Evolutionary conservation across 2,888 invertebrate species (phyloP).

Genomic region (Oscheius sp.): DNA sequence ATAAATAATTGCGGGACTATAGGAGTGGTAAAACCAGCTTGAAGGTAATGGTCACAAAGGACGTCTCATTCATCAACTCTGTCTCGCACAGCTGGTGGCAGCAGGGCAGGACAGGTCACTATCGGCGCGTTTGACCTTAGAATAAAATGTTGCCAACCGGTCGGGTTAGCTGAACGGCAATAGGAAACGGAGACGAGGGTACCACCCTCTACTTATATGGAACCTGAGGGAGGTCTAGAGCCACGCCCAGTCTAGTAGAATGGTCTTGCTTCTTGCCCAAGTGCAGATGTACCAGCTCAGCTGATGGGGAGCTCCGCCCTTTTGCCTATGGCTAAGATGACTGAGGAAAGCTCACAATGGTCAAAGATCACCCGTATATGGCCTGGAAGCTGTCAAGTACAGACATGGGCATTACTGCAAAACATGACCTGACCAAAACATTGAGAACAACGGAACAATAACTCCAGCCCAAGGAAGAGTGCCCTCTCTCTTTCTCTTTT

Average conservation of each 20-base stretch:
- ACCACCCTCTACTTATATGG: constrained; percentile 26
- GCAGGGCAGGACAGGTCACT: constrained; percentile 25
- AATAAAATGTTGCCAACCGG: constrained; percentile 12
- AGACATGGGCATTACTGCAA: not conserved
- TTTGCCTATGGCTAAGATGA: constrained; percentile 14
- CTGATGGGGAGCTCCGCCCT: constrained; percentile 37
- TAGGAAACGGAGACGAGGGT: not conserved
- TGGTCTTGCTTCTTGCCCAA: constrained; percentile 26
- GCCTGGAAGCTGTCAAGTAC: not conserved
- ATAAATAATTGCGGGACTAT: not conserved
- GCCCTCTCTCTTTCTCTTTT: not conserved
- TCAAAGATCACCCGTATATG: not conserved
- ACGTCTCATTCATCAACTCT: constrained; percentile 24
- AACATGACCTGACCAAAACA: not conserved
- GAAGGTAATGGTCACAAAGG: constrained; percentile 32
- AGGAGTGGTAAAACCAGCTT: constrained; percentile 3
- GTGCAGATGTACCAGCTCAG: constrained; percentile 37
- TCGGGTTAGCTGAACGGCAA: not conserved
- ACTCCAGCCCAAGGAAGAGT: not conserved
- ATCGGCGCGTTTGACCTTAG: constrained; percentile 3
- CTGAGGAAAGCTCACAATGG: constrained; percentile 16
- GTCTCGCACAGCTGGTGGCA: constrained; percentile 34
- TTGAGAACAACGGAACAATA: not conserved
- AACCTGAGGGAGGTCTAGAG: not conserved
- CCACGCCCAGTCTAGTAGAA: constrained; percentile 29